phyloP scores from a whole-genome alignment of 2,888 invertebrate genomes.

The Orthosia cruda region DNA sequence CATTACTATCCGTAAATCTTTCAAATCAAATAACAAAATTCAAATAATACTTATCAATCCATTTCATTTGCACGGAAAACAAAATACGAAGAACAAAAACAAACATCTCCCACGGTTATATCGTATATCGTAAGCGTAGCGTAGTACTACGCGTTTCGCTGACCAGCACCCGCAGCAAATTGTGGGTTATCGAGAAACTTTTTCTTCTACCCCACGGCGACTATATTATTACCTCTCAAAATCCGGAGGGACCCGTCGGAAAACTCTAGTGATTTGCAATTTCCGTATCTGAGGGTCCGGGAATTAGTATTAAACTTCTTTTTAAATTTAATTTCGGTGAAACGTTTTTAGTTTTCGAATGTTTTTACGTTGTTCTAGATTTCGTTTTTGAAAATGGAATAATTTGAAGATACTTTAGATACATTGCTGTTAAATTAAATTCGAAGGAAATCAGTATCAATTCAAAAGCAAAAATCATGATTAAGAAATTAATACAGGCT shows the following conservation, averaged over 20 bases:
- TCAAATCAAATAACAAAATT: too few relatives aligned
- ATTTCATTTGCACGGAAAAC: too few relatives aligned
- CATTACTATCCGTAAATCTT: too few relatives aligned
- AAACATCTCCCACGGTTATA: constrained; percentile 17
- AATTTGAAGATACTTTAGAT: background rate
- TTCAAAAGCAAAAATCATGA: background rate
- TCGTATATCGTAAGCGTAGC: constrained; percentile 24
- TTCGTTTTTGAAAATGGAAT: background rate
- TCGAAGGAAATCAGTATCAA: background rate
- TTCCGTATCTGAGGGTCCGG: too few relatives aligned
- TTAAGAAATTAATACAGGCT: background rate
- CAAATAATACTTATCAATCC: too few relatives aligned
- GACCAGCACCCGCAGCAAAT: constrained; percentile 55
- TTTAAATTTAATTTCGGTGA: too few relatives aligned
- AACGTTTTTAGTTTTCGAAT: too few relatives aligned
- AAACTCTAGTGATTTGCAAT: too few relatives aligned
- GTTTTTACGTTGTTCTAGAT: too few relatives aligned
- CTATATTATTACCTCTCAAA: too few relatives aligned
- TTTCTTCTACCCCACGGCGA: constrained; percentile 55
- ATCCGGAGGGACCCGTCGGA: too few relatives aligned
- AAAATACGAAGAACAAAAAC: constrained; percentile 28
- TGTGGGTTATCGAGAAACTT: constrained; percentile 61
- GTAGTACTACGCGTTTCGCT: constrained; percentile 37
- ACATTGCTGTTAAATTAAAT: background rate
- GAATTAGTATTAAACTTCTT: too few relatives aligned